These are phyloP conservation scores for Myotis myotis DNA, from an alignment of 2,797 vertebrate species.

Conservation along the genomic window DNA sequence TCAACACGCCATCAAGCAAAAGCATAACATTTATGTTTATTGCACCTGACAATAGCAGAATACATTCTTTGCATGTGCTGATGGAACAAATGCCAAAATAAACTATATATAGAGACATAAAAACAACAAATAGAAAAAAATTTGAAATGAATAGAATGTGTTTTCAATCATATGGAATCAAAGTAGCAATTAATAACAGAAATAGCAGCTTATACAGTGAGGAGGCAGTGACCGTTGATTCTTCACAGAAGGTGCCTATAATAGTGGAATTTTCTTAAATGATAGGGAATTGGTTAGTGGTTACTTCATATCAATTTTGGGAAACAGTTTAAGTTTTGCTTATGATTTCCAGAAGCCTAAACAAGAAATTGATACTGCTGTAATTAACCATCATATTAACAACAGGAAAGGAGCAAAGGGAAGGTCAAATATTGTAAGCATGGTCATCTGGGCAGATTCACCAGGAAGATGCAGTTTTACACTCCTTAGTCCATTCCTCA, in stretches of 20 bases:
- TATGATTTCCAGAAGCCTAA: not conserved
- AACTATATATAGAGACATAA: not conserved
- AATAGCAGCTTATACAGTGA: not conserved
- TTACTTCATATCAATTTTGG: not conserved
- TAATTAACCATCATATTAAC: too few relatives aligned
- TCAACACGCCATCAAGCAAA: not conserved
- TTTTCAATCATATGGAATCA: not conserved
- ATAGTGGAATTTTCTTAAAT: not conserved
- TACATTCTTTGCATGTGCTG: not conserved
- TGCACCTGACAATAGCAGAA: not conserved
- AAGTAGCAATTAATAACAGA: not conserved
- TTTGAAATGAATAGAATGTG: not conserved
- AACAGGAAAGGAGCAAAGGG: too few relatives aligned
- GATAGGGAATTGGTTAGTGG: not conserved
- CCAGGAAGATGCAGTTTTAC: too few relatives aligned
- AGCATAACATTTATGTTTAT: not conserved
- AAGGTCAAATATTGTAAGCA: too few relatives aligned
- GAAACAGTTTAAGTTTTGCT: not conserved
- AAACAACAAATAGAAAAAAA: not conserved
- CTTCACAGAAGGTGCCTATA: not conserved
- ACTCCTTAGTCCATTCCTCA: too few relatives aligned
- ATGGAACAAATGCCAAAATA: not conserved
- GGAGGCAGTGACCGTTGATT: not conserved
- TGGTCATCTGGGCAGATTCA: too few relatives aligned
- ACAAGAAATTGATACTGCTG: not conserved